Base-by-base conservation (phyloP, 1,140 invertebrate species). In the Phenacoccus solenopsis region DNA sequence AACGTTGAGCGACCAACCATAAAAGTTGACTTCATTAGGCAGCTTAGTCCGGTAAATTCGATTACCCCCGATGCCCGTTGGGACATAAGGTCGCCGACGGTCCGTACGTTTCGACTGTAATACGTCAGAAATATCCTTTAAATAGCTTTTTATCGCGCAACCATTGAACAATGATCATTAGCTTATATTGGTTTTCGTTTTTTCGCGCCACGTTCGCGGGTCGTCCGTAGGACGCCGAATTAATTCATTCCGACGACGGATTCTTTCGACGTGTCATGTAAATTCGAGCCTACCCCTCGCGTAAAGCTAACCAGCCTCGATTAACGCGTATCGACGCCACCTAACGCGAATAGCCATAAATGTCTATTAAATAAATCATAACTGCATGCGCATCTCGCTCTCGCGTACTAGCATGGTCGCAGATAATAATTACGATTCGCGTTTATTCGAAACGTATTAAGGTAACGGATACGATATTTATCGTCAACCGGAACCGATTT, bases 11-110 rank as follows among this genome's bases (percentile, higher is more conserved):
- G 59, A 64, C 59, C 59, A 27, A 64, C 59, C 59, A 64, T 64
- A 64, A 64, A n/a, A 64, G 22, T 64, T 64, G 59, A 64, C 59
- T 64, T 64, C 59, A 64, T 64, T 64, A 64, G 59, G 59, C 59
- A 64, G 59, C 59, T 64, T 64, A 64, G 59, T 64, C 25, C 25
- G 12, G 59, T 20, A 64, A 49, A 64, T 64, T 64, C 59, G 59
- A 64, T 64, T 64, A 64, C 59, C 10, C 59, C 22, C 59, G 13
- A 64, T 64, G 59, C 25, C 59, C 59, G 59, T 16, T 64, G 59
- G 59, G 59, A 64, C 59, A 64, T 64, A 64, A 64, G 59, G 59
- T 64, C 59, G 25, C 4, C 25, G 22, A 64, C 38, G 38, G 4
- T 16, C 25, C 13, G 21, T 9, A n/a, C 25, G 16, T n/a, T 64